Percentiles rank a stretch among this genome's conserved stretches.
These are phyloP conservation scores for Drosophila bocki DNA, from an alignment of 1,140 invertebrate species.

Conservation along the genomic window DNA sequence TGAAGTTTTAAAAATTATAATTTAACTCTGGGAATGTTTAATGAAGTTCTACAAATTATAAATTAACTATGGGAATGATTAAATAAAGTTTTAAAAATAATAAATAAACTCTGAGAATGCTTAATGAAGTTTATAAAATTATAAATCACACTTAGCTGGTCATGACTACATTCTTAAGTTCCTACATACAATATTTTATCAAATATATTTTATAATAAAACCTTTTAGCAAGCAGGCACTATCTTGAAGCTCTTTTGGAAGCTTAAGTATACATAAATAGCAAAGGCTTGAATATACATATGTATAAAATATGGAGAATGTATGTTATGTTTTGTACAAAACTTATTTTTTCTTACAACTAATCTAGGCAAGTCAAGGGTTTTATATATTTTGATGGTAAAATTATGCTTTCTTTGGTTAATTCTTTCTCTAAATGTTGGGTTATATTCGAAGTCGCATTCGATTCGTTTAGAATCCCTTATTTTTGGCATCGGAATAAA, in stretches of 20 bases:
- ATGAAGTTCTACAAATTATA: too few relatives aligned
- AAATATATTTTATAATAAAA: conserved; percentile 10
- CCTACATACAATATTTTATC: neutral
- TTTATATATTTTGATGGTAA: neutral
- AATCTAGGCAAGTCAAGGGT: neutral
- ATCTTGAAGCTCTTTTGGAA: conserved; percentile 10
- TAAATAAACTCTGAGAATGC: neutral
- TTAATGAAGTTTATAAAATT: neutral
- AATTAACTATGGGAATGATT: neutral
- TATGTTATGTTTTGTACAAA: conserved; percentile 2
- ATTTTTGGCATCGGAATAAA: conserved; percentile 64
- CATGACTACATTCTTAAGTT: neutral
- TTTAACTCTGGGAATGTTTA: neutral
- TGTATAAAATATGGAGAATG: neutral
- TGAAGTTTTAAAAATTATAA: neutral
- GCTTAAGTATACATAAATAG: neutral
- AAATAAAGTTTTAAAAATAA: too few relatives aligned
- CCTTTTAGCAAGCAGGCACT: conserved; percentile 3
- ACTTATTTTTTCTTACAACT: neutral
- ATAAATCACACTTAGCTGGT: conserved; percentile 25
- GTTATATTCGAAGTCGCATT: conserved; percentile 64
- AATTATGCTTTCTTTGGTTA: conserved; percentile 21
- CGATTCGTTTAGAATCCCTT: conserved; percentile 16
- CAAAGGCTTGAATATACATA: neutral
- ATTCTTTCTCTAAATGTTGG: conserved; percentile 33